Percentiles rank a stretch among this genome's conserved stretches.
Evolutionary conservation across 64 coral and sea anemone species (phyloP).

Genomic region (Cladopsammia gracilis): DNA sequence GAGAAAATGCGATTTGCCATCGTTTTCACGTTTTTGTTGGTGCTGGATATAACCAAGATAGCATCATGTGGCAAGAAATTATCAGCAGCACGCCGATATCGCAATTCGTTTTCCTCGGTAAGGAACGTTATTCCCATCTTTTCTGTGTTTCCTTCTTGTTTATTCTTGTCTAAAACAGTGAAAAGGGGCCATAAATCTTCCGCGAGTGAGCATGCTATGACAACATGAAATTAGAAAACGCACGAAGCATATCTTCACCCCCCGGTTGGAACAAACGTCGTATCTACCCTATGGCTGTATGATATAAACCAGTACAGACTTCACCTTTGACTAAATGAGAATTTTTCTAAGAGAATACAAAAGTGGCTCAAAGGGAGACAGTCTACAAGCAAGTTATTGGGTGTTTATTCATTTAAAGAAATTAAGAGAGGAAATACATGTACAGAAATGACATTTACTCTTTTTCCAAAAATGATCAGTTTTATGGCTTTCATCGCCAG

Average conservation of each 20-base stretch:
- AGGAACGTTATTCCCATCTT: not conserved
- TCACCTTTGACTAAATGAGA: too few species aligned
- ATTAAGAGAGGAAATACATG: not conserved
- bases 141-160: not conserved
- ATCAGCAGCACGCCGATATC: not conserved
- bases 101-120: slow-evolving; percentile 8
- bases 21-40: not conserved
- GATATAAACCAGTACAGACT: not conserved
- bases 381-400: not conserved
- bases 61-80: slow-evolving; percentile 11
- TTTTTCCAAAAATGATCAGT: not conserved
- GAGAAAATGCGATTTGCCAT: slow-evolving; percentile 2
- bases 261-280: too few species aligned
- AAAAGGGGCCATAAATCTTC: too few species aligned
- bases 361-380: not conserved
- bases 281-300: not conserved
- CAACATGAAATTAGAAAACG: not conserved
- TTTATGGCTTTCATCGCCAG: not conserved
- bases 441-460: not conserved
- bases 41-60: slow-evolving; percentile 19
- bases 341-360: too few species aligned
- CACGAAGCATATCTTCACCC: not conserved
- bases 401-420: not conserved
- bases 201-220: not conserved
- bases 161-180: not conserved